Evolutionary conservation across 2,113 vertebrate species (phyloP).

Genomic region (Platanista minor): DNA sequence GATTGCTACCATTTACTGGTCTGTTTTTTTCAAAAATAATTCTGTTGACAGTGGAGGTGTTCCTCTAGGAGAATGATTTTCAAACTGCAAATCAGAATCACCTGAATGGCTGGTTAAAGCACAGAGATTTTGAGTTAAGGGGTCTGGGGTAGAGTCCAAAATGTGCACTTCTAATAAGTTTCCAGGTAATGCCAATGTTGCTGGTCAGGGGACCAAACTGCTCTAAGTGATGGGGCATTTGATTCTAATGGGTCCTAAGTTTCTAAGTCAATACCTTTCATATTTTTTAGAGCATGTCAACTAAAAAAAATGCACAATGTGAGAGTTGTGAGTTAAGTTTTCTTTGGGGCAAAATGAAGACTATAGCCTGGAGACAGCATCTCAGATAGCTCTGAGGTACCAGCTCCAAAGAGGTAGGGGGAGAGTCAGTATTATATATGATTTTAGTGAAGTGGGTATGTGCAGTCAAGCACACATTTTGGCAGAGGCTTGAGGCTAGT

Average conservation of each 20-base stretch:
- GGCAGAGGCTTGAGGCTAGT: too few relatives aligned
- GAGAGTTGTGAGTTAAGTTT: too few relatives aligned
- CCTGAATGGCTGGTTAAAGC: background rate
- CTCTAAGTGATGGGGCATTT: background rate
- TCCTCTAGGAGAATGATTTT: background rate
- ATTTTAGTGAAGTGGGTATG: too few relatives aligned
- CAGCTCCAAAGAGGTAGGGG: too few relatives aligned
- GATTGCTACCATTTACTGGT: background rate
- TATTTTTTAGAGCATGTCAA: background rate
- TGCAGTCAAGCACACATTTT: too few relatives aligned
- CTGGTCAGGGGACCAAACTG: background rate
- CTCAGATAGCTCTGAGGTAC: too few relatives aligned
- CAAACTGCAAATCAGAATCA: background rate
- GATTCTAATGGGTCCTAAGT: background rate
- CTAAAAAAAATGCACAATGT: too few relatives aligned
- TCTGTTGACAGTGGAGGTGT: background rate
- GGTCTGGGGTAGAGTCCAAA: background rate
- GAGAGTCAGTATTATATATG: too few relatives aligned
- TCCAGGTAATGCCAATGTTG: background rate
- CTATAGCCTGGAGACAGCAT: too few relatives aligned
- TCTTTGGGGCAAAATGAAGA: too few relatives aligned
- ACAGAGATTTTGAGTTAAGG: background rate
- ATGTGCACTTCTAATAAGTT: background rate
- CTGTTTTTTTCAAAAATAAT: background rate
- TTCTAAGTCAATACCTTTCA: background rate